Evolutionary conservation across 2,888 invertebrate genomes (phyloP).

Genomic region (Xylota sylvarum): DNA sequence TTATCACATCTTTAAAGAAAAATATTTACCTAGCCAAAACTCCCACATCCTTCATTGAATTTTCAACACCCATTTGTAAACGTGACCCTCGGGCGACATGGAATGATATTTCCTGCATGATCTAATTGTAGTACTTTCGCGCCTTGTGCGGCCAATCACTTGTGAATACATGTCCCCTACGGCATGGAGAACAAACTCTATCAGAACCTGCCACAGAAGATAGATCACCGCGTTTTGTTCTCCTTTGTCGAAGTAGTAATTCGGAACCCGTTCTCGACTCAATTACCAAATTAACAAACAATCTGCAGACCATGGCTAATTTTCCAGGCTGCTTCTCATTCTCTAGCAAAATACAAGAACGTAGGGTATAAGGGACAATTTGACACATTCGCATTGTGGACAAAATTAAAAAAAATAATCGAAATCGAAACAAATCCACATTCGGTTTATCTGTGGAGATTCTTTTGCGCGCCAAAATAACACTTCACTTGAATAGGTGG

Average conservation of each 20-base stretch:
- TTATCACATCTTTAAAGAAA: background rate
- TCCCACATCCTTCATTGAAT: conserved; percentile 16
- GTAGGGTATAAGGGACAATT: conserved; percentile 4
- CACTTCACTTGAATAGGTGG: conserved; percentile 39
- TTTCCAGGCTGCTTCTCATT: background rate
- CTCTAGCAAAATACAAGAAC: background rate
- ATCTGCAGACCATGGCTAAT: conserved; percentile 3
- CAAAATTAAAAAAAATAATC: background rate
- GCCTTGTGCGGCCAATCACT: conserved; percentile 16
- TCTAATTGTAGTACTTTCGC: conserved; percentile 11
- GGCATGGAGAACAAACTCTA: background rate
- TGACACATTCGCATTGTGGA: background rate
- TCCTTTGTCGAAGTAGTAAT: conserved; percentile 2
- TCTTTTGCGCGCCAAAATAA: conserved; percentile 20
- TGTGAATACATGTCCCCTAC: background rate
- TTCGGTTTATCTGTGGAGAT: conserved; percentile 10
- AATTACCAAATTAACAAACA: conserved; percentile 3
- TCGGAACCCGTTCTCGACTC: conserved; percentile 15
- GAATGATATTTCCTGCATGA: conserved; percentile 33
- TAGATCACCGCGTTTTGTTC: conserved; percentile 4
- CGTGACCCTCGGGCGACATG: conserved; percentile 8
- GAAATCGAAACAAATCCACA: conserved; percentile 10
- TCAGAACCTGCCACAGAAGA: conserved; percentile 12
- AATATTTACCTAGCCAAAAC: conserved; percentile 1
- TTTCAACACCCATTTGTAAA: conserved; percentile 4